phyloP scores from a whole-genome alignment of 1,140 invertebrate species.

The Drosophila pandora region DNA sequence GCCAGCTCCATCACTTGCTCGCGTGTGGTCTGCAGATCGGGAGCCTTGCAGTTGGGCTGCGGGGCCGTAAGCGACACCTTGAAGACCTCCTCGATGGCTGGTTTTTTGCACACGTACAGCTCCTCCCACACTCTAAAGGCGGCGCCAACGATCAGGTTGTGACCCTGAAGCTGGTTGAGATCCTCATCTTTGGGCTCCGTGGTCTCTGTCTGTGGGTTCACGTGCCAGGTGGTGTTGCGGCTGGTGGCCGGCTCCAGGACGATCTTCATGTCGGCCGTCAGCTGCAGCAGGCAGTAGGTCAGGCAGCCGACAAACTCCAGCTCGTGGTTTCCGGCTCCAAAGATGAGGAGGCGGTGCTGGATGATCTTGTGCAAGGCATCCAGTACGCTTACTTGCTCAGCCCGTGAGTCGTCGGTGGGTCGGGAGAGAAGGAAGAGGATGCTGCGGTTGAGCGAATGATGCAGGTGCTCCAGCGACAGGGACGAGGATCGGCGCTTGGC shows the following conservation, averaged over 20 bases:
- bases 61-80: constrained; percentile 92
- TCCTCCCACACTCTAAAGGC: constrained; percentile 98
- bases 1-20: constrained; percentile 94
- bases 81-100: constrained; percentile 96
- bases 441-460: constrained; percentile 96
- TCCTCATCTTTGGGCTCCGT: constrained; percentile 89
- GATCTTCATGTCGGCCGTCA: constrained; percentile 95
- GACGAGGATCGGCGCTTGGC: constrained; percentile 91
- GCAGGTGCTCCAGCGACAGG: constrained; percentile 92
- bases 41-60: constrained; percentile 89
- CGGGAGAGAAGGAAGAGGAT: constrained; percentile 97
- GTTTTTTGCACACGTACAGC: constrained; percentile 97
- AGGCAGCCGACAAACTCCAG: constrained; percentile 97
- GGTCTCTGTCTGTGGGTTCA: constrained; percentile 89
- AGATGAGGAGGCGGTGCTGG: constrained; percentile 91
- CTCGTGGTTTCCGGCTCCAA: constrained; percentile 97
- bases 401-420: constrained; percentile 93
- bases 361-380: constrained; percentile 97
- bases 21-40: constrained; percentile 90
- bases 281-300: constrained; percentile 96
- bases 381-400: constrained; percentile 95
- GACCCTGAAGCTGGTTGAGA: constrained; percentile 91
- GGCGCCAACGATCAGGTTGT: constrained; percentile 94
- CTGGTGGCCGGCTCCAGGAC: constrained; percentile 88
- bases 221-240: constrained; percentile 93